phyloP scores from a whole-genome alignment of 2,888 invertebrate genomes.

The Epirrhoe tristata region DNA sequence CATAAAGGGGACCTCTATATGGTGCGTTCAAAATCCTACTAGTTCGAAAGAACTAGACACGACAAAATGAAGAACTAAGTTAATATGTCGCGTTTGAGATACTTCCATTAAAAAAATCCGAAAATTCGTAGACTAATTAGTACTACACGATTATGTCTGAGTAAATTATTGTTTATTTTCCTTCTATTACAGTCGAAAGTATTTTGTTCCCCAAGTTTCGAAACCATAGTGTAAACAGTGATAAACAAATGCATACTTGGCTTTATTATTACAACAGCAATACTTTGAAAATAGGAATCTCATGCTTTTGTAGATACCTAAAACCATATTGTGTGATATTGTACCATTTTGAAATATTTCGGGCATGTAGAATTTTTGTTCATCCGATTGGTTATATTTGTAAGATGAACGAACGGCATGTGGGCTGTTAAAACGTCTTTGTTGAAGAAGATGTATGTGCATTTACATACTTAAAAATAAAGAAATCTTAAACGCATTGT shows the following conservation, averaged over 20 bases:
- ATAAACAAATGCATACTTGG: not conserved
- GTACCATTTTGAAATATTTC: constrained; percentile 50
- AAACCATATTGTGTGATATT: constrained; percentile 46
- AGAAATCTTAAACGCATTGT: not conserved
- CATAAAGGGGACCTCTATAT: too few species aligned
- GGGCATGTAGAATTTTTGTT: constrained; percentile 50
- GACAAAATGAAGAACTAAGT: too few species aligned
- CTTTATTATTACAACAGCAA: not conserved
- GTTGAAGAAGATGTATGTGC: constrained; percentile 65
- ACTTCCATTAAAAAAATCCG: too few species aligned
- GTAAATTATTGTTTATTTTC: too few species aligned
- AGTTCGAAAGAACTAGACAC: too few species aligned
- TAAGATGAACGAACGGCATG: constrained; percentile 44
- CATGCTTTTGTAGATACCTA: constrained; percentile 60
- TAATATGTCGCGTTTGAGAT: too few species aligned
- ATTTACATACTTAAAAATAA: not conserved
- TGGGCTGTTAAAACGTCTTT: constrained; percentile 56
- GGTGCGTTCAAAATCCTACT: too few species aligned
- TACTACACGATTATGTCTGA: too few species aligned
- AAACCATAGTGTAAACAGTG: not conserved
- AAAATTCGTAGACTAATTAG: too few species aligned
- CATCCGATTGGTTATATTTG: not conserved
- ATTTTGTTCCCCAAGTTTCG: not conserved
- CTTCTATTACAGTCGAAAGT: too few species aligned
- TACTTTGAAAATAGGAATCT: too few species aligned